Base-by-base conservation (phyloP, 2,888 invertebrate species). In the Stenoptilia bipunctidactyla region DNA sequence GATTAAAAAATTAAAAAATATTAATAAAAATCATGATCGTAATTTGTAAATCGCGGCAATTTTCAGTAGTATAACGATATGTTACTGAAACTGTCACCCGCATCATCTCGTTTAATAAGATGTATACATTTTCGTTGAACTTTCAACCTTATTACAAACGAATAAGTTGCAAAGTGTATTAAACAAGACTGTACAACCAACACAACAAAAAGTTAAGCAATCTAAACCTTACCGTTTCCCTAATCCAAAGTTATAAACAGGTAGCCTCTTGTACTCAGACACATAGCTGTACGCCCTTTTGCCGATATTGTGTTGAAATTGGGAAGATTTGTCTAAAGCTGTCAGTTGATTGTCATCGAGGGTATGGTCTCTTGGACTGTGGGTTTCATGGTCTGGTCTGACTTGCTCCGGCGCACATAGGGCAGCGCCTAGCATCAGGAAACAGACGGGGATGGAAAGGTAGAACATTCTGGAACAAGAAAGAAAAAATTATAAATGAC, bases 201-300 rank as follows among this genome's bases (percentile, higher is more conserved):
- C n/a, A n/a, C n/a, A n/a, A n/a, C n/a, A n/a, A n/a, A n/a, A n/a
- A n/a, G n/a, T n/a, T n/a, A n/a, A n/a, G n/a, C n/a, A n/a, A n/a
- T n/a, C n/a, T n/a, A n/a, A n/a, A n/a, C n/a, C 38, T 41, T 42
- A 80, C 60, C 88, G 77, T 49, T 88, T 88, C 0, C 88, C 88
- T 34, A 88, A 57, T 10, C 88, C 88, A 48, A 88, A 88, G 53
- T 85, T 86, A 53, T 87, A 88, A 0, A 85, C 84, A 0, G 84
- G 84, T 4, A 88, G 70, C 46, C 89, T 68, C 49, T 89, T 89
- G 50, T 87, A 88, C 47, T 89, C 88, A 0, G 88, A 87, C 0
- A 88, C 87, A 54, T 89, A 89, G 54, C 86, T 87, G 56, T 88
- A 88, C 0, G 83, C 84, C 2, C 85, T 54, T 51, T 86, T 86